Percentiles rank a stretch among this genome's conserved stretches.
These are phyloP conservation scores for Notothenia rossii DNA, from an alignment of 2,113 vertebrate genomes.

Conservation along the genomic window DNA sequence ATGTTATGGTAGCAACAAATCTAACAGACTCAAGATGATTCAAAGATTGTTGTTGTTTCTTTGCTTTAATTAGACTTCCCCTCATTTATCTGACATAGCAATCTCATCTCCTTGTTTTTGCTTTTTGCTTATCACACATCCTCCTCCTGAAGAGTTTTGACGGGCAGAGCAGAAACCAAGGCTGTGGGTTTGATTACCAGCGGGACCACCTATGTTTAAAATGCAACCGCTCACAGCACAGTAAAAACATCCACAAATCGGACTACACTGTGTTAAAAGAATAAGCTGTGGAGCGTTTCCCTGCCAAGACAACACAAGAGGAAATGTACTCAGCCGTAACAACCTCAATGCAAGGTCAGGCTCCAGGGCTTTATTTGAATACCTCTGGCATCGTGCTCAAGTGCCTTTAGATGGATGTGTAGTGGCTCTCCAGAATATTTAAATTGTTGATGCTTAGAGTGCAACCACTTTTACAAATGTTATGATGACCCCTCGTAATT, in stretches of 20 bases:
- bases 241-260: slow-evolving; percentile 36
- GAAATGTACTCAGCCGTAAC: slow-evolving; percentile 60
- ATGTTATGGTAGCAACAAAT: slow-evolving; percentile 4
- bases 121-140: slow-evolving; percentile 23
- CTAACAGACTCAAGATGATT: slow-evolving; percentile 13
- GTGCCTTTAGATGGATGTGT: slow-evolving; percentile 13
- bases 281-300: slow-evolving; percentile 12
- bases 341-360: slow-evolving; percentile 54
- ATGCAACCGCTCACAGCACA: slow-evolving; percentile 16
- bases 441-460: slow-evolving; percentile 44
- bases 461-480: slow-evolving; percentile 51
- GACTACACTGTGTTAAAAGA: slow-evolving; percentile 33
- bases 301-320: slow-evolving; percentile 62
- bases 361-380: slow-evolving; percentile 40
- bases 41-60: slow-evolving; percentile 4
- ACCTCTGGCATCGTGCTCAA: slow-evolving; percentile 36
- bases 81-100: slow-evolving; percentile 23
- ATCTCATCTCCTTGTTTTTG: slow-evolving; percentile 16
- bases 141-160: neutral
- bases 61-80: slow-evolving; percentile 19
- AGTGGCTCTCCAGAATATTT: slow-evolving; percentile 31
- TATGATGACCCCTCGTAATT: slow-evolving; percentile 61
- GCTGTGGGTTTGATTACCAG: slow-evolving; percentile 46
- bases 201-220: slow-evolving; percentile 47
- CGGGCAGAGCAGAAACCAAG: neutral